phyloP scores from a whole-genome alignment of 2,888 invertebrate genomes.

The Tetrapedia diversipes region DNA sequence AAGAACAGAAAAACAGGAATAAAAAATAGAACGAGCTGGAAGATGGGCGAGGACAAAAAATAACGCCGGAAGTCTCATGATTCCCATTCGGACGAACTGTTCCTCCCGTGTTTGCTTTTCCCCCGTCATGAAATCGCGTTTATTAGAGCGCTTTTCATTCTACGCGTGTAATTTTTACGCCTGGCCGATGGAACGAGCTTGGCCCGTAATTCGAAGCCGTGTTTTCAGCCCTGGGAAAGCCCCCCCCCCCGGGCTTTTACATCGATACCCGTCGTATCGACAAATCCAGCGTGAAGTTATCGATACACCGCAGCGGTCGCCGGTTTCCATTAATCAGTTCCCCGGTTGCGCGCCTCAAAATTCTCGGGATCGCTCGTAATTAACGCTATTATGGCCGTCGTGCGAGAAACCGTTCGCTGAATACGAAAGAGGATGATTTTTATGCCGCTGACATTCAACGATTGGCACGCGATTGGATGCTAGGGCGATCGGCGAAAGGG shows the following conservation, averaged over 20 bases:
- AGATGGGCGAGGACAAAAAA: neutral
- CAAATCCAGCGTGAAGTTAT: slow-evolving; percentile 52
- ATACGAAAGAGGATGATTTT: slow-evolving; percentile 2
- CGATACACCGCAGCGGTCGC: slow-evolving; percentile 56
- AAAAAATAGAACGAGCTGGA: neutral
- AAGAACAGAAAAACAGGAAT: neutral
- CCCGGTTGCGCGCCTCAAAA: slow-evolving; percentile 55
- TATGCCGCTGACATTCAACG: too few relatives aligned
- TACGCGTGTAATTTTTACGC: slow-evolving; percentile 48
- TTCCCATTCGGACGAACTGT: slow-evolving; percentile 10
- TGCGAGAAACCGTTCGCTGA: slow-evolving; percentile 33
- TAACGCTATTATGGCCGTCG: slow-evolving; percentile 60
- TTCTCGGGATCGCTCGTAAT: slow-evolving; percentile 64
- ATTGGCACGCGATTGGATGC: too few relatives aligned
- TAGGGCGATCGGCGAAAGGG: too few relatives aligned
- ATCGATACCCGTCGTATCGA: slow-evolving; percentile 39
- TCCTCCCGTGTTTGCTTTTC: slow-evolving; percentile 21
- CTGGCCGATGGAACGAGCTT: slow-evolving; percentile 23
- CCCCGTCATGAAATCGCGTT: slow-evolving; percentile 26
- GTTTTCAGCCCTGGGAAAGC: slow-evolving; percentile 29
- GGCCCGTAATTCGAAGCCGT: slow-evolving; percentile 33
- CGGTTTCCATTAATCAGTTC: slow-evolving; percentile 66
- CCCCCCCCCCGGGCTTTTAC: slow-evolving; percentile 18
- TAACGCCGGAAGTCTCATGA: neutral
- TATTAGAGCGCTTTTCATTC: slow-evolving; percentile 46